Conservation (phyloP, 2,113 vertebrate genomes). For the Oryzias javanicus region DNA sequence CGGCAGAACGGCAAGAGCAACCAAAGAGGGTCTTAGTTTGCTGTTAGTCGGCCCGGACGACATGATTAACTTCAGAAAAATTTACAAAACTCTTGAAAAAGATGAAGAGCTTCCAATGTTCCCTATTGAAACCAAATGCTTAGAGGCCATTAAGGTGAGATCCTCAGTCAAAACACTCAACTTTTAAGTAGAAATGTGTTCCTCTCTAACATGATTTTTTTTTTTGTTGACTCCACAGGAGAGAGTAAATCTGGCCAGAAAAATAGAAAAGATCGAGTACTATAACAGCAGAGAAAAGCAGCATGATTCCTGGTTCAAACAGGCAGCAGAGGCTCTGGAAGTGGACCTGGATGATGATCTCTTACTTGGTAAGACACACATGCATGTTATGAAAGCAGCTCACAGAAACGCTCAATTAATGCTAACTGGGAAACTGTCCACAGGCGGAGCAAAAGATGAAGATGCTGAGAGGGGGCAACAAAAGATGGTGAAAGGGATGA, state of each 20-base stretch:
- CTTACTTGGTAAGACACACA: constrained; percentile 64
- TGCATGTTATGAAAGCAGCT: not conserved
- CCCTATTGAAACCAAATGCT: constrained; percentile 85
- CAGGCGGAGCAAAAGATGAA: constrained; percentile 74
- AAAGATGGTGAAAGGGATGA: constrained; percentile 86
- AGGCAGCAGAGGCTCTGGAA: constrained; percentile 91
- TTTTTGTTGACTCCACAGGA: constrained; percentile 75
- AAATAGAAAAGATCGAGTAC: constrained; percentile 92
- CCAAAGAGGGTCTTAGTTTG: constrained; percentile 88
- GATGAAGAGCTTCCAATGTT: constrained; percentile 89
- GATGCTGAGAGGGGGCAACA: constrained; percentile 82
- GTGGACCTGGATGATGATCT: constrained; percentile 86
- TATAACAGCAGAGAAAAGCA: constrained; percentile 88
- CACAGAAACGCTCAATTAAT: not conserved
- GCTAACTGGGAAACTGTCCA: not conserved
- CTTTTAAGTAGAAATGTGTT: too few relatives aligned
- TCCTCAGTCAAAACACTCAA: not conserved
- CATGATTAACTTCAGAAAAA: constrained; percentile 90
- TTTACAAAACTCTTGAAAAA: constrained; percentile 87
- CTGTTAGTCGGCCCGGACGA: constrained; percentile 90
- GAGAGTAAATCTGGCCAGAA: constrained; percentile 84
- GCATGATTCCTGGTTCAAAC: constrained; percentile 91
- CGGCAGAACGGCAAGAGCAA: constrained; percentile 90
- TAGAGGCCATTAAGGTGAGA: constrained; percentile 86
- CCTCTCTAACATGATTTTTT: not conserved